Percentiles rank a stretch among this genome's conserved stretches.
Evolutionary conservation across 2,113 vertebrate species (phyloP).

Genomic region (Oceanodroma tethys): DNA sequence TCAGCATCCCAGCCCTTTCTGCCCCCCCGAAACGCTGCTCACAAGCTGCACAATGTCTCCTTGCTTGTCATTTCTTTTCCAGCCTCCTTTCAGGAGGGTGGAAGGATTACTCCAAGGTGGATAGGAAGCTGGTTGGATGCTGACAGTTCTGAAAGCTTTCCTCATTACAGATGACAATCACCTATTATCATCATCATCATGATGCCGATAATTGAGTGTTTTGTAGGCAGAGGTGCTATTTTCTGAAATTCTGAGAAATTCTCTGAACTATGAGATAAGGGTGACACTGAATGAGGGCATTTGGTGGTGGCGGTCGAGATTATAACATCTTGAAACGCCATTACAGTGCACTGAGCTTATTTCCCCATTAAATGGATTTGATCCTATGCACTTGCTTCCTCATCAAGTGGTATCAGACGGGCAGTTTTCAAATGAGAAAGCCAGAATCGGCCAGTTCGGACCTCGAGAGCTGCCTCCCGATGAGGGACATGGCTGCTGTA

Average conservation of each 20-base stretch:
- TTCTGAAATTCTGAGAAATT: slow-evolving; percentile 32
- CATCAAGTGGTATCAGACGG: background rate
- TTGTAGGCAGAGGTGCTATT: slow-evolving; percentile 42
- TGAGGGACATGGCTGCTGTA: background rate
- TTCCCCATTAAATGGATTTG: slow-evolving; percentile 19
- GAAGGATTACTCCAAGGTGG: background rate
- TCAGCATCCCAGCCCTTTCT: background rate
- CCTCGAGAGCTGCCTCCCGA: background rate
- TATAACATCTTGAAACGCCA: background rate
- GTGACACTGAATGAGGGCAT: background rate
- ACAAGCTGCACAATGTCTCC: background rate
- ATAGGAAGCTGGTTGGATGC: background rate
- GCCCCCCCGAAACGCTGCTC: background rate
- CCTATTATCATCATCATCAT: background rate
- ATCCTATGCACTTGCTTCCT: background rate
- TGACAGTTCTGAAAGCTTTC: slow-evolving; percentile 47
- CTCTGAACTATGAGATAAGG: background rate
- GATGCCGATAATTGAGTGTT: background rate
- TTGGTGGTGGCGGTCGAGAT: background rate
- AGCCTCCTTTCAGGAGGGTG: background rate
- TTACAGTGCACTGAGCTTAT: background rate
- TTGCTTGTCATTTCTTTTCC: background rate
- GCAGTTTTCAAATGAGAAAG: background rate
- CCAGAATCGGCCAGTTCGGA: background rate
- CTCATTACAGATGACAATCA: slow-evolving; percentile 43